Evolutionary conservation across 2,113 vertebrate species (phyloP), one percentile per base, ranked within the genome.

Genomic region (Amblyornis subalaris): DNA sequence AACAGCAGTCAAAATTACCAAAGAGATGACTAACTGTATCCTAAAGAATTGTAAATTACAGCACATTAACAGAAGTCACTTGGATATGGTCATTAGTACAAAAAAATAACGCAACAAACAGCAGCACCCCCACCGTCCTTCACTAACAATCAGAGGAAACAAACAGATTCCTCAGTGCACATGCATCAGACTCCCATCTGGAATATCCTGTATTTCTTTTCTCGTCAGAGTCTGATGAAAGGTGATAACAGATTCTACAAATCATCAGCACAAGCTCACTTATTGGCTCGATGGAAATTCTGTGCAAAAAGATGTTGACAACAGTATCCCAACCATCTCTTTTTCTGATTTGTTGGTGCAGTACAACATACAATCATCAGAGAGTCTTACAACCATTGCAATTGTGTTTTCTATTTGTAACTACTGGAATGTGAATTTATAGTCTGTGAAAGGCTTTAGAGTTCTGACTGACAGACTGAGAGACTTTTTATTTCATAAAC

Each of bases 71-170:
- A 94, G 61, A 60, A 96, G 66, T 78, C 69, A 76, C 70, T 88
- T 89, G 54, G 66, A 83, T 88, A 78, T 33, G 65, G 78, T 79
- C 72, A 86, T 84, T 88, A 96, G 62, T 29, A 82, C 47, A 94
- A 74, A 91, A 91, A 90, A 91, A 54, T 33, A 92, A 83, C 7
- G 55, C 54, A 93, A 87, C 40, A 80, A 82, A 66, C 81, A 95
- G 74, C 81, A 97, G 88, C 93, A 93, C 65, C 72, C 85, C 78
- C 60, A 72, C 85, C 95, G 90, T 95, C 96, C 96, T 95, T 95
- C 93, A 64, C 67, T 89, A 93, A 98, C 98, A 98, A 98, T 98
- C 19, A 89, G 89, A 96, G 97, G 97, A 98, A 98, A 96, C 81
- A 95, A 93, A 94, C 93, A 96, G 96, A 92, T 97, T 97, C 94